phyloP scores from a whole-genome alignment of 2,113 vertebrate genomes.

The Calidris pygmaea region DNA sequence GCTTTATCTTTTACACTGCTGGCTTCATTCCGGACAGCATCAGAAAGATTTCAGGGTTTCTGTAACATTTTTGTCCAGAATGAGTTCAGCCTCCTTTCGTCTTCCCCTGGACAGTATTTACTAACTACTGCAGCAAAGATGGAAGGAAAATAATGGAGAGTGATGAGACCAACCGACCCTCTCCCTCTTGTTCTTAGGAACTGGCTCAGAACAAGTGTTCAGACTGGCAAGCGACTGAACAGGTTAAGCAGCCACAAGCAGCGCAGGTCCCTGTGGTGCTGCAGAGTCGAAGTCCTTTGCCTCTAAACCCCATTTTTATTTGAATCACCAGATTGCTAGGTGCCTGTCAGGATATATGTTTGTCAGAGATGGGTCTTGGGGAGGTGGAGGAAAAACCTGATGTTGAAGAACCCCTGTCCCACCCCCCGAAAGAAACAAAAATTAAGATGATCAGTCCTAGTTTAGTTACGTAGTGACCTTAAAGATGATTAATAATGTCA shows the following conservation, averaged over 20 bases:
- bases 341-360: not conserved
- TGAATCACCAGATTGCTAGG: not conserved
- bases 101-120: not conserved
- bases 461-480: not conserved
- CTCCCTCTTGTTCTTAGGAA: not conserved
- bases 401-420: not conserved
- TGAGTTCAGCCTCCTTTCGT: not conserved
- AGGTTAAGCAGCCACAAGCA: not conserved
- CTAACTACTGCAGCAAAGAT: not conserved
- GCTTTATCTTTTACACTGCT: not conserved
- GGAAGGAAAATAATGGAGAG: not conserved
- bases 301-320: not conserved
- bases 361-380: not conserved
- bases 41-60: not conserved
- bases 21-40: not conserved
- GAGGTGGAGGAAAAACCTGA: not conserved
- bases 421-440: rapidly evolving
- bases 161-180: rapidly evolving
- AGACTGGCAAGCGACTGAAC: not conserved
- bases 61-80: not conserved
- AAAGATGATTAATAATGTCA: not conserved
- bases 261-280: not conserved
- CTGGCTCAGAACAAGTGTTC: not conserved
- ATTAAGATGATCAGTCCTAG: rapidly evolving
- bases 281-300: not conserved